Percentiles rank a stretch among this genome's conserved stretches.
Conservation (phyloP, 2,888 invertebrate species). For the Pseudococcus longispinus region DNA sequence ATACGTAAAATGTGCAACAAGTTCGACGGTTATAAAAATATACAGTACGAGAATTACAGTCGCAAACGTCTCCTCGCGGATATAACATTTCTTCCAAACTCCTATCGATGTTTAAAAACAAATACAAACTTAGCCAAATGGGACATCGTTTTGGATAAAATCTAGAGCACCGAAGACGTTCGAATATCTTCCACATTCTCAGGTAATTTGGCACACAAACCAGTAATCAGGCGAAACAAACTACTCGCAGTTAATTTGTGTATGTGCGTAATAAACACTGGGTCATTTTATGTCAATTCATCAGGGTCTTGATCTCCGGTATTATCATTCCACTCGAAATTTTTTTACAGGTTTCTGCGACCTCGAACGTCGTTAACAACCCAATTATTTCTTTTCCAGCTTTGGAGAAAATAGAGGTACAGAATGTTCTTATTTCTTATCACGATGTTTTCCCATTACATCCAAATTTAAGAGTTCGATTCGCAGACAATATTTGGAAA, state of each 20-base stretch:
- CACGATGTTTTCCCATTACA: no score
- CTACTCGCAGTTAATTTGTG: not conserved
- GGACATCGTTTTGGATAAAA: not conserved
- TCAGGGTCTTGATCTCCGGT: not conserved
- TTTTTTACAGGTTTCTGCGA: not conserved
- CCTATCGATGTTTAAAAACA: not conserved
- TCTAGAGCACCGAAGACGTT: not conserved
- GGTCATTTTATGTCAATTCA: not conserved
- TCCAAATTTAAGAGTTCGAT: no score
- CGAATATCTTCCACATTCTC: not conserved
- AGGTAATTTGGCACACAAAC: not conserved
- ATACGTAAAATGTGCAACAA: constrained; percentile 9
- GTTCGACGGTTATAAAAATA: constrained; percentile 6
- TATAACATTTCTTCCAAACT: not conserved
- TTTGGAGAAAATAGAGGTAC: no score
- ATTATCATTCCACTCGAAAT: not conserved
- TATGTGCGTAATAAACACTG: not conserved
- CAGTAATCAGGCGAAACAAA: not conserved
- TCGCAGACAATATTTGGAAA: no score
- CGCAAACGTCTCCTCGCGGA: not conserved
- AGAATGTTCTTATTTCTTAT: no score
- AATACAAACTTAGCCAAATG: not conserved
- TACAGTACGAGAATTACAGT: not conserved
- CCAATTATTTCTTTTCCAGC: no score
- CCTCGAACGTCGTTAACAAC: no score